These are phyloP conservation scores for Busseola fusca DNA, from an alignment of 2,888 invertebrate species.

Conservation along the genomic window DNA sequence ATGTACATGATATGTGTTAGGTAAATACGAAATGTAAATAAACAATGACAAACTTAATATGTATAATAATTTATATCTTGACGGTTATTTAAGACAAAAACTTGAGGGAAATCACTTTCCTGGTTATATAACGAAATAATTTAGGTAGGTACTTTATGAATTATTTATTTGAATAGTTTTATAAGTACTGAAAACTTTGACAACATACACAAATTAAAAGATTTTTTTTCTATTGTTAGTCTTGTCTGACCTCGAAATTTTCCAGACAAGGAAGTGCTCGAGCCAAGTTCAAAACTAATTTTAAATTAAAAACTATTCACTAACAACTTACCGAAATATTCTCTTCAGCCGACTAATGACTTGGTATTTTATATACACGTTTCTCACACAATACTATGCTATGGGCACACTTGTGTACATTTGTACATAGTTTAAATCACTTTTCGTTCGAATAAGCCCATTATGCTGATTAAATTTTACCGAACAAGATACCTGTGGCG, in stretches of 20 bases:
- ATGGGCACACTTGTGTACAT: slow-evolving; percentile 47
- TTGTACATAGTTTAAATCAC: slow-evolving; percentile 59
- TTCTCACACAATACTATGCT: slow-evolving; percentile 67
- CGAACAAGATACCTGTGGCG: slow-evolving; percentile 18
- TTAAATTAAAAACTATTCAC: slow-evolving; percentile 18
- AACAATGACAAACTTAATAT: too few relatives aligned
- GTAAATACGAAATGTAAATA: not conserved
- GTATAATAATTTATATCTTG: not conserved
- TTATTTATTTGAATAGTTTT: not conserved
- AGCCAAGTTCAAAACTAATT: slow-evolving; percentile 33
- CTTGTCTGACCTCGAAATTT: not conserved
- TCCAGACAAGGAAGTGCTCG: slow-evolving; percentile 11
- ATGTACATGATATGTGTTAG: too few relatives aligned
- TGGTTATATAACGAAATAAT: not conserved
- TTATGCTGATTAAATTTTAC: slow-evolving; percentile 36
- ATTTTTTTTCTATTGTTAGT: not conserved
- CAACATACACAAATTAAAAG: not conserved
- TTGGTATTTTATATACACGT: slow-evolving; percentile 84
- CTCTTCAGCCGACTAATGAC: slow-evolving; percentile 89
- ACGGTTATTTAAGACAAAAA: too few relatives aligned
- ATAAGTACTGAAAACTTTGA: not conserved
- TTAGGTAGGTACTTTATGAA: not conserved
- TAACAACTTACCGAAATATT: slow-evolving; percentile 85
- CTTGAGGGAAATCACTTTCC: slow-evolving; percentile 27
- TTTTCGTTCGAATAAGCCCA: slow-evolving; percentile 41